phyloP scores from a whole-genome alignment of 2,113 vertebrate genomes.

The Coregonus clupeaformis region DNA sequence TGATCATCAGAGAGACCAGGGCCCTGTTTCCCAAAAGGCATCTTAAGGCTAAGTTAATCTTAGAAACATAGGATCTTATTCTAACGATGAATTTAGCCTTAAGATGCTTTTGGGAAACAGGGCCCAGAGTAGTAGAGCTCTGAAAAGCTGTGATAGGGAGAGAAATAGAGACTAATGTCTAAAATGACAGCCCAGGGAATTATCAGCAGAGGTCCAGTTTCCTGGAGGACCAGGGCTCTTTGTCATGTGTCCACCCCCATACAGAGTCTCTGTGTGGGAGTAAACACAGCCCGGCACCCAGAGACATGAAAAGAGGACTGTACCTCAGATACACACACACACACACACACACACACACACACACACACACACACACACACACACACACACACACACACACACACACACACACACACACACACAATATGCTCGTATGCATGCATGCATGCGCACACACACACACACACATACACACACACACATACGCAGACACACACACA shows the following conservation, averaged over 20 bases:
- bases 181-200: not conserved
- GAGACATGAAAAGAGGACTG: not conserved
- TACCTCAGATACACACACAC: not conserved
- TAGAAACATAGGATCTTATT: no score
- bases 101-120: no score
- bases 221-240: not conserved
- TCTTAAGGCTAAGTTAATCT: no score
- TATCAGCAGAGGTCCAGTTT: conserved; percentile 4
- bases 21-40: no score
- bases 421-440: not conserved
- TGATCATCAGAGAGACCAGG: not conserved
- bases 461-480: not conserved
- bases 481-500: conserved; percentile 3
- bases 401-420: no score
- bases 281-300: not conserved
- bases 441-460: not conserved
- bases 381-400: no score
- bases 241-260: conserved; percentile 5
- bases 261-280: not conserved
- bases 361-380: no score
- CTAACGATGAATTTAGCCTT: no score
- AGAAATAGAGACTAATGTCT: not conserved
- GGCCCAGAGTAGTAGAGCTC: not conserved
- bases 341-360: no score
- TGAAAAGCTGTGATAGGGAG: not conserved